Conservation (phyloP, 2,888 invertebrate genomes). For the Synergus umbraculus region DNA sequence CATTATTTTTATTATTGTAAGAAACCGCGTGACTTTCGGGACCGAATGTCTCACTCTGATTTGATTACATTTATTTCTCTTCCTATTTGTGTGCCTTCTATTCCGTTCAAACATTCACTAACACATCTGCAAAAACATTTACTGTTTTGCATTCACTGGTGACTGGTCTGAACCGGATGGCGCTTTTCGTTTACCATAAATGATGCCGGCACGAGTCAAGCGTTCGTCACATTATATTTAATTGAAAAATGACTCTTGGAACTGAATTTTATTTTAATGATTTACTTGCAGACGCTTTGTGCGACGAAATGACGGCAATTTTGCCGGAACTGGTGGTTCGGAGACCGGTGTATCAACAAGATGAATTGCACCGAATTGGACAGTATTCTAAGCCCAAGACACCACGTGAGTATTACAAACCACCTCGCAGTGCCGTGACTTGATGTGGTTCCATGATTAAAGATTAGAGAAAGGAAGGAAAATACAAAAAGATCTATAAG, state of each 20-base stretch:
- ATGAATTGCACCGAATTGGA: conserved; percentile 82
- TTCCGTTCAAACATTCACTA: neutral
- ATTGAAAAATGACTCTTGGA: neutral
- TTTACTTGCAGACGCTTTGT: conserved; percentile 58
- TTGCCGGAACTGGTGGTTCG: conserved; percentile 78
- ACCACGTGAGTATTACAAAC: conserved; percentile 72
- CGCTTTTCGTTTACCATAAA: conserved; percentile 29
- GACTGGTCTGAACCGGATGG: conserved; percentile 19
- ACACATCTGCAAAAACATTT: neutral
- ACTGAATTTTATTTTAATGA: conserved; percentile 7
- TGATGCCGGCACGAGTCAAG: conserved; percentile 11
- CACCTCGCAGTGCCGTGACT: conserved; percentile 34
- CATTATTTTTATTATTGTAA: neutral
- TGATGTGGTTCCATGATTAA: neutral
- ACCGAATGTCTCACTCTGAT: neutral
- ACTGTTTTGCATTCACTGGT: conserved; percentile 15
- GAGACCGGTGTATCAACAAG: conserved; percentile 83
- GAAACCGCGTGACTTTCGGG: neutral
- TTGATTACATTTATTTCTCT: neutral
- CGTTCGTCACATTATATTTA: neutral
- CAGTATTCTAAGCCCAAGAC: conserved; percentile 80
- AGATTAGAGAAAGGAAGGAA: no score
- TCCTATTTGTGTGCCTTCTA: neutral
- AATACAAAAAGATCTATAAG: no score
- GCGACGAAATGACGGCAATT: conserved; percentile 68